phyloP scores from a whole-genome alignment of 2,888 invertebrate species.

The Ophraella communa region DNA sequence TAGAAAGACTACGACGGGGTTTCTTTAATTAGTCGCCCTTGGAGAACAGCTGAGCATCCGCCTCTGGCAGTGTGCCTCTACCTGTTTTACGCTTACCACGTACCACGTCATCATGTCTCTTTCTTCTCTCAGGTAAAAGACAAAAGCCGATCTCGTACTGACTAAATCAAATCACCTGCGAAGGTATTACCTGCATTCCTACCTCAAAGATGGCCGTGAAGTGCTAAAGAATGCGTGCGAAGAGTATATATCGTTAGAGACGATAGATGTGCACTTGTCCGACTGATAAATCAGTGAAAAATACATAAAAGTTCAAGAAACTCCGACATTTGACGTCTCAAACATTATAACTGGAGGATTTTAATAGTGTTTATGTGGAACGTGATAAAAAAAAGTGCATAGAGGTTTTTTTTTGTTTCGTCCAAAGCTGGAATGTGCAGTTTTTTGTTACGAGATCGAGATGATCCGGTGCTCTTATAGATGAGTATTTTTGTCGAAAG shows the following conservation, averaged over 20 bases:
- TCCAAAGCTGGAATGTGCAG: slow-evolving; percentile 8
- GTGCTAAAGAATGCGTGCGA: slow-evolving; percentile 52
- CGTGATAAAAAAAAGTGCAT: slow-evolving; percentile 9
- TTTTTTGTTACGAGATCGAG: slow-evolving; percentile 3
- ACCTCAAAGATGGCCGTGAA: slow-evolving; percentile 53
- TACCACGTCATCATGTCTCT: slow-evolving; percentile 31
- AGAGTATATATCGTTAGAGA: slow-evolving; percentile 46
- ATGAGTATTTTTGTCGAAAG: neutral
- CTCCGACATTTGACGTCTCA: slow-evolving; percentile 8
- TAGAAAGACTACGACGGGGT: neutral
- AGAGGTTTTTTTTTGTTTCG: neutral
- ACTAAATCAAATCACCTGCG: slow-evolving; percentile 38
- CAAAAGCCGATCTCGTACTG: slow-evolving; percentile 36
- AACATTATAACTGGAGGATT: neutral
- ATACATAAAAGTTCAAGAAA: slow-evolving; percentile 24
- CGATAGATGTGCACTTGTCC: slow-evolving; percentile 52
- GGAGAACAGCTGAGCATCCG: neutral
- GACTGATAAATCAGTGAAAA: slow-evolving; percentile 29
- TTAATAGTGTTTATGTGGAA: slow-evolving; percentile 15
- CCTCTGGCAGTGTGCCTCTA: slow-evolving; percentile 14
- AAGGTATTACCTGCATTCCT: slow-evolving; percentile 55
- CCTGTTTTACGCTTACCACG: slow-evolving; percentile 29
- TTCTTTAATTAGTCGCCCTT: neutral
- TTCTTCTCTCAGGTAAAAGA: slow-evolving; percentile 33
- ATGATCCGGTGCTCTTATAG: neutral